Evolutionary conservation across 2,797 vertebrate species (phyloP), one percentile per base, ranked within the genome.

Genomic region (Callimico goeldii): DNA sequence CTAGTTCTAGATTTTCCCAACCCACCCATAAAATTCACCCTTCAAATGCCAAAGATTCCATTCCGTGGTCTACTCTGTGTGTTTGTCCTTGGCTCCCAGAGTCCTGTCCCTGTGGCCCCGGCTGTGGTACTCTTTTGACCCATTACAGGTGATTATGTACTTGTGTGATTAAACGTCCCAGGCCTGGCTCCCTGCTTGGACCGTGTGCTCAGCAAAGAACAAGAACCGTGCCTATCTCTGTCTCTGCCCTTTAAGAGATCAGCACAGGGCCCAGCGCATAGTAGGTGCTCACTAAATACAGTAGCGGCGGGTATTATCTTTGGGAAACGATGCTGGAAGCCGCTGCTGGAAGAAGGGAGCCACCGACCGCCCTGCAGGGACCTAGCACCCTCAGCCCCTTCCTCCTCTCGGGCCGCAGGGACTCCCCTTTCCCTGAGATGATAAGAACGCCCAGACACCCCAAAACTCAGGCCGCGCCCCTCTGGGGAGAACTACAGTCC

Each of bases 401-500:
- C 28, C 48, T 8, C 14, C 22, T 26, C 0, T 13, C 1, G 2
- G 30, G 61, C 17, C 1, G 4, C 10, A 0, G 33, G 46, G 13
- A 12, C 64, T 46, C 26, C 15, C 7, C 17, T 6, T 24, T 24
- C 22, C n/a, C n/a, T 7, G 15, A 17, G 41, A 67, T 0, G 33
- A 4, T 67, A n/a, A 22, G 11, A 39, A 58, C 1, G 67, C 24
- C 72, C 30, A 5, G 81, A 36, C 11, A 8, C 26, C n/a, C 52
- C 39, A 12, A 46, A 4, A 10, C 73, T 22, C 76, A 9, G 24
- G 55, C n/a, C 0, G 33, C 55, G 50, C 95, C 91, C 72, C 0
- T 5, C 0, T 9, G 76, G 1, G 3, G 48, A 61, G 41, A n/a
- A 92, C 98, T 98, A 98, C 98, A 98, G 39, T 79, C 94, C 98